Evolutionary conservation across 2,113 vertebrate genomes (phyloP).

Genomic region (Ictalurus furcatus): DNA sequence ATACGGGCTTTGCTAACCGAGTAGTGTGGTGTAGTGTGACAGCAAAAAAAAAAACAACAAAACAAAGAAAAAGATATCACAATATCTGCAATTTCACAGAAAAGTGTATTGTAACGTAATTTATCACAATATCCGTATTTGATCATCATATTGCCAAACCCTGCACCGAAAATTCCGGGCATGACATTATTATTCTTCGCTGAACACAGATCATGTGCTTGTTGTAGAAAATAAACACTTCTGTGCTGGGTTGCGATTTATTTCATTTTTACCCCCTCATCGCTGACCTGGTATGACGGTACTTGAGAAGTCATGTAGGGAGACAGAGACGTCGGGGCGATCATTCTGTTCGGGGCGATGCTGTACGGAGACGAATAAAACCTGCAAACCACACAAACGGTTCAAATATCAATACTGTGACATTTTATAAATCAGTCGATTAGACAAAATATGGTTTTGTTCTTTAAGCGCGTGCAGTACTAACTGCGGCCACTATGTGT

Average conservation of each 20-base stretch:
- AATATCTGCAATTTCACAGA: background rate
- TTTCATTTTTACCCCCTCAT: background rate
- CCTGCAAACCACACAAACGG: conserved; percentile 61
- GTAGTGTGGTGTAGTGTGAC: background rate
- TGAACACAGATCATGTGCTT: background rate
- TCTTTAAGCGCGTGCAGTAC: background rate
- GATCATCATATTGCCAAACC: background rate
- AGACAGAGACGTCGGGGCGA: conserved; percentile 61
- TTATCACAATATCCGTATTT: too few relatives aligned
- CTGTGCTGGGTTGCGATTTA: background rate
- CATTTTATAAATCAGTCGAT: background rate
- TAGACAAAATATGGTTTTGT: background rate
- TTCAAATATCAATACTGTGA: background rate
- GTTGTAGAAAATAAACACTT: background rate
- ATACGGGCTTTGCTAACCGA: background rate
- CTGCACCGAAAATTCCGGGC: background rate
- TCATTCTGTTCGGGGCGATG: conserved; percentile 82
- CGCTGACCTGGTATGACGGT: conserved; percentile 83
- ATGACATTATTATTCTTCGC: background rate
- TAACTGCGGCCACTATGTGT: conserved; percentile 9
- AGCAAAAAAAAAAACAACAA: background rate
- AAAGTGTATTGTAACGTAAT: too few relatives aligned
- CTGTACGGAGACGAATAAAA: conserved; percentile 82
- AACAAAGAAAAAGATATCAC: background rate
- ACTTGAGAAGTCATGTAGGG: conserved; percentile 76